Evolutionary conservation across 1,140 invertebrate species (phyloP).

Genomic region (Habropoda laboriosa): DNA sequence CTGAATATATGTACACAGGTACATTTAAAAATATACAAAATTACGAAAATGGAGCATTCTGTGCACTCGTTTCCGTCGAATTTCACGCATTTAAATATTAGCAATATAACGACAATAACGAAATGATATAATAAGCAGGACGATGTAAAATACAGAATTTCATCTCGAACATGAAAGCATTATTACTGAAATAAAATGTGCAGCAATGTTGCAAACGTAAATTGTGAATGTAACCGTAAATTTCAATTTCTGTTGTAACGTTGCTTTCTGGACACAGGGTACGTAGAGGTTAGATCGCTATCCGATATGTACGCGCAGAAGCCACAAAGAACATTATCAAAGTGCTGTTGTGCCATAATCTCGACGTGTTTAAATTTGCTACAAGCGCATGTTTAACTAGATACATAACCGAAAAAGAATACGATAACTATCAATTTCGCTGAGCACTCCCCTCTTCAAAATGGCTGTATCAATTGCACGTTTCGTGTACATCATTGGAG

Average conservation of each 20-base stretch:
- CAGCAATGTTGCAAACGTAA: too few relatives aligned
- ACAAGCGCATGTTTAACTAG: constrained; percentile 5
- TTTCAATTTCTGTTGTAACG: too few relatives aligned
- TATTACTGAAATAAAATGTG: not conserved
- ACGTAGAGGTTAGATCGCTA: not conserved
- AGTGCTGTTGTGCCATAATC: constrained; percentile 7
- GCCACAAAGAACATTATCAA: too few relatives aligned
- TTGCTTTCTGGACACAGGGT: not conserved
- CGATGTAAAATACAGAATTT: not conserved
- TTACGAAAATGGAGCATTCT: not conserved
- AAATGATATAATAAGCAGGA: too few relatives aligned
- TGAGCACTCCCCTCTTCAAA: too few relatives aligned
- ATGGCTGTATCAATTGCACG: too few relatives aligned
- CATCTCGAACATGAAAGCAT: not conserved
- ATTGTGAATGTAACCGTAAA: too few relatives aligned
- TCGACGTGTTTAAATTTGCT: constrained; percentile 11
- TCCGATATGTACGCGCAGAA: constrained; percentile 8
- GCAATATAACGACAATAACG: too few relatives aligned
- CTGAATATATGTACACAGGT: not conserved
- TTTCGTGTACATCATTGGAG: too few relatives aligned
- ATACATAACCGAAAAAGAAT: constrained; percentile 4
- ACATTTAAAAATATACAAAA: not conserved
- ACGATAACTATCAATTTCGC: constrained; percentile 8
- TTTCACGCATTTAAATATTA: too few relatives aligned
- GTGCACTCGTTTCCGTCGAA: too few relatives aligned